Evolutionary conservation across 2,113 vertebrate genomes (phyloP).

Genomic region (Hippolais icterina): DNA sequence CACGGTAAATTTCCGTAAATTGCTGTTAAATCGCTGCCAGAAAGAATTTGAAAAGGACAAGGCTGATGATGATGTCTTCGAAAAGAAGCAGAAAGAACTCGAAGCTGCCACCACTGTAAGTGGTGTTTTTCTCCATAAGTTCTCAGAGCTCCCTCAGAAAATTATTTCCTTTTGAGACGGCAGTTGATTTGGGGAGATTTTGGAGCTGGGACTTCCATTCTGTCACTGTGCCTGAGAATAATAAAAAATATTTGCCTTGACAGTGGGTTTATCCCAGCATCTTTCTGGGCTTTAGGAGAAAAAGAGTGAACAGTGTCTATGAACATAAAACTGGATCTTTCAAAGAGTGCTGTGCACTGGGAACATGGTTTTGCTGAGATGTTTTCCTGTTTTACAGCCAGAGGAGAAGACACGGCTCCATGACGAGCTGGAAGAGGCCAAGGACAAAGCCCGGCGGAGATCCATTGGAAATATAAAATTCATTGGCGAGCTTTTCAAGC

Average conservation of each 20-base stretch:
- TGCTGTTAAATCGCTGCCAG: constrained; percentile 96
- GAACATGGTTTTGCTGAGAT: not conserved
- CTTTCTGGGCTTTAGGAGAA: not conserved
- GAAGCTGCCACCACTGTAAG: constrained; percentile 89
- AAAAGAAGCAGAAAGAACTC: constrained; percentile 96
- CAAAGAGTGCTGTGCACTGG: not conserved
- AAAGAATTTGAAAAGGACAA: constrained; percentile 99
- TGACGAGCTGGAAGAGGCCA: constrained; percentile 91
- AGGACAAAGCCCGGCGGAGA: constrained; percentile 91
- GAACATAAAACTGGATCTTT: not conserved
- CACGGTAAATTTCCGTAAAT: constrained; percentile 94
- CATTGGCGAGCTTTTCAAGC: constrained; percentile 96
- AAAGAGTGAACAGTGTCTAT: not conserved
- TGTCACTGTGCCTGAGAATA: not conserved
- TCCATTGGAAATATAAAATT: constrained; percentile 98
- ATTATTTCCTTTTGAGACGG: not conserved
- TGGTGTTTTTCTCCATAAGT: not conserved
- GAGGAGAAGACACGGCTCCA: constrained; percentile 89
- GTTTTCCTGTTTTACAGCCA: constrained; percentile 66
- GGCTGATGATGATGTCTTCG: constrained; percentile 94
- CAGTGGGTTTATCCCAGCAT: not conserved
- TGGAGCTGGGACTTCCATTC: not conserved
- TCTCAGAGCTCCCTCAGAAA: not conserved
- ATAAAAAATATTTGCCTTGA: not conserved
- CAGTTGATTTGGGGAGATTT: not conserved